Evolutionary conservation across 37 sponge, comb jelly and placozoan species (phyloP).

Genomic region (Geodia barretti): DNA sequence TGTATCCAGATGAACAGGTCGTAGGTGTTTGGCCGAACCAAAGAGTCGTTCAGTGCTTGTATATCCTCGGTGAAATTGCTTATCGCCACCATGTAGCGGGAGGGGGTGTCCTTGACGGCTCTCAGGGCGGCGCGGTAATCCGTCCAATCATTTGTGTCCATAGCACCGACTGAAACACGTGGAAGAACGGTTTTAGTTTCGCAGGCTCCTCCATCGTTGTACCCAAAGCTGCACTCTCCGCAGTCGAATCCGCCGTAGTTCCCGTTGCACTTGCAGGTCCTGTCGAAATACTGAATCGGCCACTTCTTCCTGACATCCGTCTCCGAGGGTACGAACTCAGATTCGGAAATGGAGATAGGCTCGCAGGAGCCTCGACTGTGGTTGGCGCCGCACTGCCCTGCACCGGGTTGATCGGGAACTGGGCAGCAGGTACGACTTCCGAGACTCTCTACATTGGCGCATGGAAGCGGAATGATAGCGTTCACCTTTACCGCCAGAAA

Average conservation of each 20-base stretch:
- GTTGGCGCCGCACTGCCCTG: not conserved
- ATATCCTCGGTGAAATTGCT: not conserved
- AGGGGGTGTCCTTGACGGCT: not conserved
- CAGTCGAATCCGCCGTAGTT: conserved; percentile 4
- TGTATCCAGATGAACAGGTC: not conserved
- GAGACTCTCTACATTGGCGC: conserved; percentile 2
- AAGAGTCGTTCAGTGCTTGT: not conserved
- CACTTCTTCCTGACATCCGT: not conserved
- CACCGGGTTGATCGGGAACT: not conserved
- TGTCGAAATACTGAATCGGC: not conserved
- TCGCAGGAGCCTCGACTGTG: not conserved
- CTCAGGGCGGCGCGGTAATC: not conserved
- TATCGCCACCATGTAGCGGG: conserved; percentile 3
- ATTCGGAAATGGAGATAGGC: not conserved
- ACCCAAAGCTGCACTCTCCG: not conserved
- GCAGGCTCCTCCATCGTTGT: not conserved
- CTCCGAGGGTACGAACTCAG: not conserved
- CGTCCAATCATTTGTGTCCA: not conserved
- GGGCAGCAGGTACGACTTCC: not conserved
- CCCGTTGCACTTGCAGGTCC: not conserved
- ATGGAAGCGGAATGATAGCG: not conserved
- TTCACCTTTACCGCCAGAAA: not conserved
- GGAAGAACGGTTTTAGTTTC: not conserved
- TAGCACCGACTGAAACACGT: not conserved
- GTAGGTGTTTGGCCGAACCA: not conserved